Conservation (phyloP, 2,888 invertebrate species). For the Eupeodes latifasciatus region DNA sequence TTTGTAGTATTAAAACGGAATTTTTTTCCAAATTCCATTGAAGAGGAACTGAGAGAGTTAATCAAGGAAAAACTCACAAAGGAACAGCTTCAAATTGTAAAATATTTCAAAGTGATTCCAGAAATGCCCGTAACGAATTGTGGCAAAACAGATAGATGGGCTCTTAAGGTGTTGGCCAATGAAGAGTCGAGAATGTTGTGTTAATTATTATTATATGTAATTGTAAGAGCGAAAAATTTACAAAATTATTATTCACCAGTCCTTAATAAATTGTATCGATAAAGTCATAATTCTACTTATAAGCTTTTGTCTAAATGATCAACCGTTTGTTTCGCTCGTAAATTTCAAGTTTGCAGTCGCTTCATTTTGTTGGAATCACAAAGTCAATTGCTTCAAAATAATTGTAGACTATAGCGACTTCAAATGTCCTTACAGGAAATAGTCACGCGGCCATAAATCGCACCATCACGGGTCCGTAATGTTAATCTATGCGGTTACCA, state of each 20-base stretch:
- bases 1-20: slow-evolving; percentile 59
- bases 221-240: neutral
- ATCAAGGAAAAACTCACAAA: neutral
- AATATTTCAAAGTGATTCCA: slow-evolving; percentile 48
- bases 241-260: neutral
- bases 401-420: too few species aligned
- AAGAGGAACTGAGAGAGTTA: slow-evolving; percentile 32
- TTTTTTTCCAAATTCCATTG: neutral
- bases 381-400: too few species aligned
- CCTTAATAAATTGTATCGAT: too few species aligned
- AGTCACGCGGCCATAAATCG: too few species aligned
- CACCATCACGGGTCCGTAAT: too few species aligned
- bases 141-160: slow-evolving; percentile 74
- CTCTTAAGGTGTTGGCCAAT: slow-evolving; percentile 47
- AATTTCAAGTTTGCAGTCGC: too few species aligned
- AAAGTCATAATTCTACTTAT: too few species aligned
- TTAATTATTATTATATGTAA: neutral
- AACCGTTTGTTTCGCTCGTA: too few species aligned
- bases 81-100: slow-evolving; percentile 20
- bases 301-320: too few species aligned
- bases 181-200: slow-evolving; percentile 7
- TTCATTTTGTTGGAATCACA: too few species aligned
- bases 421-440: too few species aligned
- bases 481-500: too few species aligned
- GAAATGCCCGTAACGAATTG: slow-evolving; percentile 71